Evolutionary conservation across 2,113 vertebrate genomes (phyloP).

Genomic region (Gulo gulo): DNA sequence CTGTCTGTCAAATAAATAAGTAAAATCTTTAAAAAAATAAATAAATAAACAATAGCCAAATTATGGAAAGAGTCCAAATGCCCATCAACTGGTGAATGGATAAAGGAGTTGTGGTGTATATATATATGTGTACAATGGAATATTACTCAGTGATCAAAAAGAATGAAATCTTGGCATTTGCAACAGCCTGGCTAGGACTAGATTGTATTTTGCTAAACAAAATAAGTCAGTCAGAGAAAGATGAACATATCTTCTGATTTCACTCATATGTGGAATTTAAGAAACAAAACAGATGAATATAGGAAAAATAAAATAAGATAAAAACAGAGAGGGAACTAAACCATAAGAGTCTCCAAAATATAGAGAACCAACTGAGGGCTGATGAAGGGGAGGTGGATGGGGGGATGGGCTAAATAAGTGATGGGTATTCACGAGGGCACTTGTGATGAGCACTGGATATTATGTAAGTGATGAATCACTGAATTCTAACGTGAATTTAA

Average conservation of each 20-base stretch:
- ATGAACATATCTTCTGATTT: not conserved
- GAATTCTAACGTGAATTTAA: not conserved
- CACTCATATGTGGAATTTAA: not conserved
- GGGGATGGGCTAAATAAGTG: not conserved
- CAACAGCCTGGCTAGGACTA: not conserved
- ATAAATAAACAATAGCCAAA: not conserved
- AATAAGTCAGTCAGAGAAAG: not conserved
- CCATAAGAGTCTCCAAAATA: not conserved
- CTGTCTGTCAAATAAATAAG: too few species aligned
- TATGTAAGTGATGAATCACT: not conserved
- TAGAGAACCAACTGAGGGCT: not conserved
- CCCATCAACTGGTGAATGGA: not conserved
- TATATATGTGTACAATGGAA: not conserved
- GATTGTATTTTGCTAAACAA: not conserved
- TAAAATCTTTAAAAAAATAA: too few species aligned
- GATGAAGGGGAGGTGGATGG: not conserved
- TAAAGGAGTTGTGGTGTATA: not conserved
- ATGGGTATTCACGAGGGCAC: not conserved
- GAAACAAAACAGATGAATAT: not conserved
- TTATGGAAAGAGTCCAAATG: not conserved
- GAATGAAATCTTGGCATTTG: not conserved
- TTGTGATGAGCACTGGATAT: not conserved
- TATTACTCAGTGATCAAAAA: not conserved
- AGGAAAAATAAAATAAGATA: not conserved
- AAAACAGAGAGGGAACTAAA: not conserved